Evolutionary conservation across 2,113 vertebrate species (phyloP).

Genomic region (Pachyramphus minor): DNA sequence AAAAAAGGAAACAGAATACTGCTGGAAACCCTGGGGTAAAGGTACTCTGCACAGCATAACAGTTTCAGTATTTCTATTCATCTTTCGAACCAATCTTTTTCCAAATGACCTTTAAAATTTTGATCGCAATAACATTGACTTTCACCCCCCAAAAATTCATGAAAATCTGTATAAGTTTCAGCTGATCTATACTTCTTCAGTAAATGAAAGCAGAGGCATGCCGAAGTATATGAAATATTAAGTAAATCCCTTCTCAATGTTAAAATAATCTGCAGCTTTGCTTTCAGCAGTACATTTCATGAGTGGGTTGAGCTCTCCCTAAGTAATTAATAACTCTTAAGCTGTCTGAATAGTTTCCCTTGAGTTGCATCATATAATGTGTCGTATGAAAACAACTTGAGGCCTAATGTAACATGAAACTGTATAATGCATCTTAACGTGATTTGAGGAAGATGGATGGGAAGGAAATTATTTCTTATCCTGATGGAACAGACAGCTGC

Average conservation of each 20-base stretch:
- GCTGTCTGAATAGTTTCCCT: constrained; percentile 66
- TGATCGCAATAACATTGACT: neutral
- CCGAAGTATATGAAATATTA: neutral
- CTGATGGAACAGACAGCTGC: constrained; percentile 45
- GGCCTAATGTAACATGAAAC: constrained; percentile 51
- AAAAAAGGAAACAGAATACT: neutral
- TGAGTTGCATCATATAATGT: constrained; percentile 65
- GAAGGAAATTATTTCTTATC: constrained; percentile 60
- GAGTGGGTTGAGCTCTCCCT: neutral
- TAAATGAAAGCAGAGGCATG: neutral
- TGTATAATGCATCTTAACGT: constrained; percentile 23
- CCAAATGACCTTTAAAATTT: neutral
- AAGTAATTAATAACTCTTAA: constrained; percentile 67
- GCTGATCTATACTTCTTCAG: neutral
- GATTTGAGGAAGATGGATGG: constrained; percentile 68
- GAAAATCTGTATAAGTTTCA: neutral
- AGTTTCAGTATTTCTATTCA: neutral
- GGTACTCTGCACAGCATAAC: neutral
- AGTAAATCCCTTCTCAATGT: neutral
- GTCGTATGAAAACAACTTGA: constrained; percentile 63
- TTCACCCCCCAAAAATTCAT: neutral
- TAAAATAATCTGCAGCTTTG: neutral
- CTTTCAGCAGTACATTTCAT: neutral
- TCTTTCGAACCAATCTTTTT: neutral
- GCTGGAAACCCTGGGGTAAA: neutral